Evolutionary conservation across 2,113 vertebrate genomes (phyloP).

Genomic region (Rhinogobius similis): DNA sequence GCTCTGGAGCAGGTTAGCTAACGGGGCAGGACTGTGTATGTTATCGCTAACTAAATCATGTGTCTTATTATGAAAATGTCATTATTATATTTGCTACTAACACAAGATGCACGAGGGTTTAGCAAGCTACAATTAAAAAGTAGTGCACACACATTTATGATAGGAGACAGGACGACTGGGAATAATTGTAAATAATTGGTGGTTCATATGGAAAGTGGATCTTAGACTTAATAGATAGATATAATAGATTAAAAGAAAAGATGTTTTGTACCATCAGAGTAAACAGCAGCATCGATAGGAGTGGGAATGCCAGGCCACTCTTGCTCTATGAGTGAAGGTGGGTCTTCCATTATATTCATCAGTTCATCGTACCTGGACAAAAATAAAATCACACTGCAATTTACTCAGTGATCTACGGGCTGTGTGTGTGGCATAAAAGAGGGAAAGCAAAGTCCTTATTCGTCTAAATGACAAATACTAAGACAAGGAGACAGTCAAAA

Average conservation of each 20-base stretch:
- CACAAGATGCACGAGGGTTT: too few relatives aligned
- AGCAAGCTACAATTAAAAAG: too few relatives aligned
- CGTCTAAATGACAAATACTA: background rate
- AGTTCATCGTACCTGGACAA: slow-evolving; percentile 79
- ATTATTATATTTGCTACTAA: too few relatives aligned
- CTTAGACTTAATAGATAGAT: background rate
- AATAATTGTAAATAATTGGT: background rate
- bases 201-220: background rate
- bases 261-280: slow-evolving; percentile 41
- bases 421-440: too few relatives aligned
- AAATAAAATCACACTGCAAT: too few relatives aligned
- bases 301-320: slow-evolving; percentile 81
- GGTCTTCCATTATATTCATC: slow-evolving; percentile 75
- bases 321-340: slow-evolving; percentile 74
- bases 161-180: background rate
- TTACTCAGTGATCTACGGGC: too few relatives aligned
- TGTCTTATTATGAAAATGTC: too few relatives aligned
- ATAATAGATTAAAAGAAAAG: background rate
- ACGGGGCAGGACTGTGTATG: too few relatives aligned
- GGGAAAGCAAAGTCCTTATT: background rate
- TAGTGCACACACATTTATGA: background rate
- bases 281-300: slow-evolving; percentile 79
- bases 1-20: too few relatives aligned
- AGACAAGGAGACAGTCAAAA: background rate
- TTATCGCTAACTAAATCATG: too few relatives aligned